A percentile compares a stretch with the other conserved stretches of the same genome.
Evolutionary conservation across 2,113 vertebrate species (phyloP).

Genomic region (Prietella phreatophila): DNA sequence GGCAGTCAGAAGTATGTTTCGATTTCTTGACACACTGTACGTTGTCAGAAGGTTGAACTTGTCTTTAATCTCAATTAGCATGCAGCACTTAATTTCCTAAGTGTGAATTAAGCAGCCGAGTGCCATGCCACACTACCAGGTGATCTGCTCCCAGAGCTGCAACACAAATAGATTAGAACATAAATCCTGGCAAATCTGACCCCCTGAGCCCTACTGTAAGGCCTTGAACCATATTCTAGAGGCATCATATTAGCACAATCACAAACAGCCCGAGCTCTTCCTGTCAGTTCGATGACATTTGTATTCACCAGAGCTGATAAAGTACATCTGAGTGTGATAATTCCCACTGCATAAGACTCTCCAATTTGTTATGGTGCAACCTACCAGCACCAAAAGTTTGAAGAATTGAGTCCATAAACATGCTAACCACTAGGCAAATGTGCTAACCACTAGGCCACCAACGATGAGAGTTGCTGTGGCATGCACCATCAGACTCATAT

Average conservation of each 20-base stretch:
- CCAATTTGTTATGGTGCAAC: background rate
- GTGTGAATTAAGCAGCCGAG: background rate
- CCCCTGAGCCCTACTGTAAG: background rate
- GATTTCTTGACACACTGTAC: background rate
- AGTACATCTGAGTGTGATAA: background rate
- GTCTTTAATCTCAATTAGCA: background rate
- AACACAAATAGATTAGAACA: background rate
- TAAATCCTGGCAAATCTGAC: background rate
- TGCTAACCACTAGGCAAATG: too few species aligned
- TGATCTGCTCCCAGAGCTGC: background rate
- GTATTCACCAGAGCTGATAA: background rate
- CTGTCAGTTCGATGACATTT: background rate
- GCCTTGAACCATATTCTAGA: background rate
- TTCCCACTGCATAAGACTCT: background rate
- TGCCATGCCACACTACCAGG: background rate
- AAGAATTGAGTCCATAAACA: background rate
- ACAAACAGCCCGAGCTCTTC: background rate
- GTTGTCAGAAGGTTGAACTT: background rate
- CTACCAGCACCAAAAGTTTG: background rate
- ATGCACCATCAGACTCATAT: slow-evolving; percentile 32
- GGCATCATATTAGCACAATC: background rate
- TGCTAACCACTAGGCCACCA: too few species aligned
- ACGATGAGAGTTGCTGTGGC: background rate
- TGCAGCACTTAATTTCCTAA: background rate
- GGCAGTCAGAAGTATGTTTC: background rate